phyloP scores from a whole-genome alignment of 2,797 vertebrate species.

The Hypotaenidia okinawae region DNA sequence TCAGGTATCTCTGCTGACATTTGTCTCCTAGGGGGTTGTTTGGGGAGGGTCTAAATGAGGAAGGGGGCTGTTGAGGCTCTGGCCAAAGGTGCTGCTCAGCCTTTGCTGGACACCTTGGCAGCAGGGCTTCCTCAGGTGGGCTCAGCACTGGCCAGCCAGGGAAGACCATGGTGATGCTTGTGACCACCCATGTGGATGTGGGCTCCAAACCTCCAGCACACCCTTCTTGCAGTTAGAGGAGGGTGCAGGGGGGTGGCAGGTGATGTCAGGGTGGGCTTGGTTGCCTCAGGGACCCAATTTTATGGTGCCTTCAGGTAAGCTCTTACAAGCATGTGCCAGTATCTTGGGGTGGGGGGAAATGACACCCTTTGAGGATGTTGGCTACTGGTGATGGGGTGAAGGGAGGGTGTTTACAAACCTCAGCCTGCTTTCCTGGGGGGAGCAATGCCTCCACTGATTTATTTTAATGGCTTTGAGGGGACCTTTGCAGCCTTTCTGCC shows the following conservation, averaged over 20 bases:
- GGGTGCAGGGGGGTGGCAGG: background rate
- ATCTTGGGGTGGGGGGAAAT: background rate
- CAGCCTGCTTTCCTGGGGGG: background rate
- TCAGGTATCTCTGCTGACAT: background rate
- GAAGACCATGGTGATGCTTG: background rate
- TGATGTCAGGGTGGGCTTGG: background rate
- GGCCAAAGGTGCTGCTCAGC: background rate
- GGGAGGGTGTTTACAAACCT: background rate
- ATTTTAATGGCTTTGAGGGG: background rate
- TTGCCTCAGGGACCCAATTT: background rate
- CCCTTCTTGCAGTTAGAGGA: background rate
- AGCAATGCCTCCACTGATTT: rapidly evolving
- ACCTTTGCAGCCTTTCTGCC: background rate
- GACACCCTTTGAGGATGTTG: background rate
- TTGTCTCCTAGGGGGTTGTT: background rate
- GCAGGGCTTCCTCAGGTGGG: no score
- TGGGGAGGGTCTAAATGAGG: background rate
- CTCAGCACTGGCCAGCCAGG: rapidly evolving
- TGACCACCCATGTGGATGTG: background rate
- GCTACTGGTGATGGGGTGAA: background rate
- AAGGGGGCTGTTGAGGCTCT: background rate
- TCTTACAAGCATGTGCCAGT: background rate
- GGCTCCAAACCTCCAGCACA: background rate
- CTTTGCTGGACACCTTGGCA: background rate
- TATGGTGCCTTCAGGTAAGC: no score